phyloP scores from a whole-genome alignment of 2,797 vertebrate genomes.

The Zenarchopterus dispar region DNA sequence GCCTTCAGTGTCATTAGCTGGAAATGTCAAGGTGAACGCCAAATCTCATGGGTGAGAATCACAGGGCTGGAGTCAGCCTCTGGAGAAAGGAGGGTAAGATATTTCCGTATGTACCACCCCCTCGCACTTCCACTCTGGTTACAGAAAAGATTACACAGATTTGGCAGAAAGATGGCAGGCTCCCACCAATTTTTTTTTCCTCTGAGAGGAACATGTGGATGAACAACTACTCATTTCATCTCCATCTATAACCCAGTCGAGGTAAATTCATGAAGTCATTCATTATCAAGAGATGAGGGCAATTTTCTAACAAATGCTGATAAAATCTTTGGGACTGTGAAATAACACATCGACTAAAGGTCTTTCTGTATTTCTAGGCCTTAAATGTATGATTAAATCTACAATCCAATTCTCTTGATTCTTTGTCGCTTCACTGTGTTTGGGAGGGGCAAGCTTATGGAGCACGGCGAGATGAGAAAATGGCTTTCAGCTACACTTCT shows the following conservation, averaged over 20 bases:
- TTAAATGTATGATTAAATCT: slow-evolving; percentile 51
- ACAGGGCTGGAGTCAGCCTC: slow-evolving; percentile 28
- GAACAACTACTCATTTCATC: background rate
- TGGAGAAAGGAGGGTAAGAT: slow-evolving; percentile 28
- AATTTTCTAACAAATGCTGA: slow-evolving; percentile 23
- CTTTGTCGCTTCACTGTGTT: slow-evolving; percentile 28
- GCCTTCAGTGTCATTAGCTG: slow-evolving; percentile 58
- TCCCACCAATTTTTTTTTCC: too few relatives aligned
- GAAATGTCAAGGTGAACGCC: slow-evolving; percentile 71
- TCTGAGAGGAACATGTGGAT: too few relatives aligned
- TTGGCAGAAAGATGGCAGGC: slow-evolving; percentile 31
- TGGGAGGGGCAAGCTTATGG: slow-evolving; percentile 11
- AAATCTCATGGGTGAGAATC: slow-evolving; percentile 41
- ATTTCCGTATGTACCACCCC: slow-evolving; percentile 38
- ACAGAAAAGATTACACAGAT: slow-evolving; percentile 42
- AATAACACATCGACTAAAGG: slow-evolving; percentile 25
- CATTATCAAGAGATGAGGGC: slow-evolving; percentile 21
- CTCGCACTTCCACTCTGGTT: slow-evolving; percentile 20
- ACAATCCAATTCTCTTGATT: slow-evolving; percentile 36
- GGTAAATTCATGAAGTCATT: slow-evolving; percentile 18
- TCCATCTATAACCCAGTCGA: slow-evolving; percentile 11
- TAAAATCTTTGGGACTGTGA: slow-evolving; percentile 16
- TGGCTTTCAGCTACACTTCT: slow-evolving; percentile 59
- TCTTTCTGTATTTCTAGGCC: slow-evolving; percentile 9
- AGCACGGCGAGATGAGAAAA: slow-evolving; percentile 44